phyloP scores from a whole-genome alignment of 2,113 vertebrate genomes.

The Chionodraco myersi region DNA sequence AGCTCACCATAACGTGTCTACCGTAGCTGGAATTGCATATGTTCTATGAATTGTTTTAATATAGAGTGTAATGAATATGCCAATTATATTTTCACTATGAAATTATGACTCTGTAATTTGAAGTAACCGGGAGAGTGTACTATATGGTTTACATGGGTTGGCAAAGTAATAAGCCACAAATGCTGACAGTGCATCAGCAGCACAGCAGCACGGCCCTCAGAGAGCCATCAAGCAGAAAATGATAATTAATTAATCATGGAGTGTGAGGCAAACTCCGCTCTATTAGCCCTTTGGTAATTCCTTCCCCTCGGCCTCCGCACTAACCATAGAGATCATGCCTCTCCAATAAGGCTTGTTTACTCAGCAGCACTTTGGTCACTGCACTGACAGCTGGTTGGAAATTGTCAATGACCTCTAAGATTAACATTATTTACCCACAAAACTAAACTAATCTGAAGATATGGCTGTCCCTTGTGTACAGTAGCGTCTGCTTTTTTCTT shows the following conservation, averaged over 20 bases:
- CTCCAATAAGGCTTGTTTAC: constrained; percentile 57
- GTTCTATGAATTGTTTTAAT: constrained; percentile 74
- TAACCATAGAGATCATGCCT: constrained; percentile 67
- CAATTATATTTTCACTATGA: constrained; percentile 73
- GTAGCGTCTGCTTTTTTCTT: constrained; percentile 13
- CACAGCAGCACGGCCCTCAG: constrained; percentile 68
- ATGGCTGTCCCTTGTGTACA: constrained; percentile 20
- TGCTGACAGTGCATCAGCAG: constrained; percentile 80
- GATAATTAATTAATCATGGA: constrained; percentile 84
- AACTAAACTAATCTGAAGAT: constrained; percentile 17
- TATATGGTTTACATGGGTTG: constrained; percentile 70
- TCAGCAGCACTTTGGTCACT: constrained; percentile 51
- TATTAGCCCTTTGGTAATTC: constrained; percentile 80
- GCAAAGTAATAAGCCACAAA: constrained; percentile 74
- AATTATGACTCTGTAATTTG: constrained; percentile 73
- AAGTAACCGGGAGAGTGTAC: constrained; percentile 62
- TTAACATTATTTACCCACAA: constrained; percentile 33
- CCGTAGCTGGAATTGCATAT: constrained; percentile 72
- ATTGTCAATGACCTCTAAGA: constrained; percentile 39
- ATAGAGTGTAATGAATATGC: constrained; percentile 74
- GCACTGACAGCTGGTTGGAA: constrained; percentile 48
- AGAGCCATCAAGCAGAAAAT: constrained; percentile 84
- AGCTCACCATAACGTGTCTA: constrained; percentile 57
- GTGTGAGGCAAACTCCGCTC: constrained; percentile 71
- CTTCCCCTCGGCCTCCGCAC: constrained; percentile 59